Percentiles rank a stretch among this genome's conserved stretches.
These are phyloP conservation scores for Pseudoatta argentina DNA, from an alignment of 1,140 invertebrate species.

Conservation along the genomic window DNA sequence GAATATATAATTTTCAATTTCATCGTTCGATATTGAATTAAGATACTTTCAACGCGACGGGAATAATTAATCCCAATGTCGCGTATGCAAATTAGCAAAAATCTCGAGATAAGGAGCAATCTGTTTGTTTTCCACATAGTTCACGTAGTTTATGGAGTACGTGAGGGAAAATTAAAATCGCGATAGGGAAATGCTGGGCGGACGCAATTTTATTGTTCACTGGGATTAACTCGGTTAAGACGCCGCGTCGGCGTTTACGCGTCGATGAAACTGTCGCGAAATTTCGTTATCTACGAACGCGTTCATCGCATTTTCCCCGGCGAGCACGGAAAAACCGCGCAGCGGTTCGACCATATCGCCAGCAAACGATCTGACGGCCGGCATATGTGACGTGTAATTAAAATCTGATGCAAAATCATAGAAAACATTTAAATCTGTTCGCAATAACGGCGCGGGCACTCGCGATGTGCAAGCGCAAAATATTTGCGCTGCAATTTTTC, in stretches of 20 bases:
- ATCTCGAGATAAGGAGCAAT: conserved; percentile 6
- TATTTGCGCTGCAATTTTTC: not conserved
- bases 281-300: conserved; percentile 47
- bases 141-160: conserved; percentile 29
- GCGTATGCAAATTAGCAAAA: not conserved
- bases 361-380: conserved; percentile 10
- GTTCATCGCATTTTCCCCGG: conserved; percentile 26
- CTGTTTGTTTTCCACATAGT: conserved; percentile 41
- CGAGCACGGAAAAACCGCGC: conserved; percentile 13
- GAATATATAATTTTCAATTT: not conserved
- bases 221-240: conserved; percentile 48
- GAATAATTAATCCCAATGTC: conserved; percentile 7
- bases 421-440: conserved; percentile 53
- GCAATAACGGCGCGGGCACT: not conserved
- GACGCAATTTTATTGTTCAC: conserved; percentile 56
- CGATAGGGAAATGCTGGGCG: conserved; percentile 24
- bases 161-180: conserved; percentile 46
- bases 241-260: conserved; percentile 8
- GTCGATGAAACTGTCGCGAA: conserved; percentile 52
- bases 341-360: not conserved
- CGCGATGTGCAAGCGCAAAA: conserved; percentile 8
- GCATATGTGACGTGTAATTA: conserved; percentile 51
- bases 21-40: not conserved
- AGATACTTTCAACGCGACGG: not conserved
- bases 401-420: conserved; percentile 47